phyloP scores from a whole-genome alignment of 2,888 invertebrate genomes.

The Stenoptilia bipunctidactyla region DNA sequence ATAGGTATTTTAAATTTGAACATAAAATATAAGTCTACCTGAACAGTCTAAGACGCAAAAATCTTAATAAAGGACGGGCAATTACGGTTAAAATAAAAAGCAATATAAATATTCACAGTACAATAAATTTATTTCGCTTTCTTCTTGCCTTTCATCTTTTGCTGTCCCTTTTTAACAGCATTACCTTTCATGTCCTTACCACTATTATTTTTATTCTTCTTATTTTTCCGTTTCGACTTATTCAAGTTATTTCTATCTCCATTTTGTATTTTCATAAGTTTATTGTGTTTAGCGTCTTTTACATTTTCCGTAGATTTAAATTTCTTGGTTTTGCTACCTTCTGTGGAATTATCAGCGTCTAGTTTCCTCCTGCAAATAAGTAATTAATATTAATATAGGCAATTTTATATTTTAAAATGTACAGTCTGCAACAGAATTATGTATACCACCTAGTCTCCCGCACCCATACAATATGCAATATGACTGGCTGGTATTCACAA shows the following conservation, averaged over 20 bases:
- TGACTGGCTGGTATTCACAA: too few relatives aligned
- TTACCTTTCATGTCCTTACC: constrained; percentile 17
- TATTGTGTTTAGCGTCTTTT: constrained; percentile 33
- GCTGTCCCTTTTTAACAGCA: constrained; percentile 15
- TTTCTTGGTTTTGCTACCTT: constrained; percentile 18
- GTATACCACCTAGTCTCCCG: too few relatives aligned
- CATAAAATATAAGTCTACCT: too few relatives aligned
- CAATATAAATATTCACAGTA: background rate
- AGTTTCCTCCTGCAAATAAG: constrained; percentile 48
- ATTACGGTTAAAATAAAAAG: too few relatives aligned
- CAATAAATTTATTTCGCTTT: constrained; percentile 13
- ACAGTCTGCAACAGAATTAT: too few relatives aligned
- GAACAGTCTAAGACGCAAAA: too few relatives aligned
- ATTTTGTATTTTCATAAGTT: constrained; percentile 36
- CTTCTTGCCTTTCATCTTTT: constrained; percentile 7
- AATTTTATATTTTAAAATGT: too few relatives aligned
- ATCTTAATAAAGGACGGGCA: too few relatives aligned
- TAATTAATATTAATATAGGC: too few relatives aligned
- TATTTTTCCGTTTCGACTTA: constrained; percentile 4
- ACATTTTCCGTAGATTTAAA: constrained; percentile 25
- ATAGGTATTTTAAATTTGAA: too few relatives aligned
- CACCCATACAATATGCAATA: too few relatives aligned
- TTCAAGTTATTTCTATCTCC: constrained; percentile 14
- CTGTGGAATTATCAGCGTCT: constrained; percentile 25
- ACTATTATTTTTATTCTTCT: constrained; percentile 8